Evolutionary conservation across 2,888 invertebrate genomes (phyloP).

Genomic region (Pardosa pseudoannulata): DNA sequence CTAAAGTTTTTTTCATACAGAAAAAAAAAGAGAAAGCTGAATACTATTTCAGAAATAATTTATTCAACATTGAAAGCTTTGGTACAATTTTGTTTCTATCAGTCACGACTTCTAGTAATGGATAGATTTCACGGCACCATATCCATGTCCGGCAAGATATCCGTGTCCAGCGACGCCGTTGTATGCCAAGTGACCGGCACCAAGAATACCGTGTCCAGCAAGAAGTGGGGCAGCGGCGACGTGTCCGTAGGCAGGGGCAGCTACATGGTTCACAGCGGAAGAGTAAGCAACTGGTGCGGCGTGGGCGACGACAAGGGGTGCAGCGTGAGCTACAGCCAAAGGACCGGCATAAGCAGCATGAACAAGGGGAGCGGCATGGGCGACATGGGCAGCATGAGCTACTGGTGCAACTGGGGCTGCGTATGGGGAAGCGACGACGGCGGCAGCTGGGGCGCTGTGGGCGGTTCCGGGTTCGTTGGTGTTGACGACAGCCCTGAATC

Average conservation of each 20-base stretch:
- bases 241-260: no score
- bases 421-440: no score
- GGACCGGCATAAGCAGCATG: neutral
- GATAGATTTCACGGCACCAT: neutral
- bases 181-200: neutral
- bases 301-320: neutral
- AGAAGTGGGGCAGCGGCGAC: neutral
- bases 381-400: neutral
- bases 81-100: no score
- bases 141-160: neutral
- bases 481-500: slow-evolving; percentile 4
- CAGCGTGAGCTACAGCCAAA: neutral
- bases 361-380: neutral
- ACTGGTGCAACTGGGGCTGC: no score
- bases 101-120: no score
- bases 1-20: no score
- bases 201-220: neutral
- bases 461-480: slow-evolving; percentile 4
- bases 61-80: no score
- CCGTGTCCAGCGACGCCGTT: neutral
- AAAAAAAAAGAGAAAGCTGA: no score
- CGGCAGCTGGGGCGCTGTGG: no score
- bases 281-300: neutral
- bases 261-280: no score
- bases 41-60: no score